Percentiles rank a stretch among this genome's conserved stretches.
Evolutionary conservation across 2,888 invertebrate genomes (phyloP).

Genomic region (Platypus cylindrus): DNA sequence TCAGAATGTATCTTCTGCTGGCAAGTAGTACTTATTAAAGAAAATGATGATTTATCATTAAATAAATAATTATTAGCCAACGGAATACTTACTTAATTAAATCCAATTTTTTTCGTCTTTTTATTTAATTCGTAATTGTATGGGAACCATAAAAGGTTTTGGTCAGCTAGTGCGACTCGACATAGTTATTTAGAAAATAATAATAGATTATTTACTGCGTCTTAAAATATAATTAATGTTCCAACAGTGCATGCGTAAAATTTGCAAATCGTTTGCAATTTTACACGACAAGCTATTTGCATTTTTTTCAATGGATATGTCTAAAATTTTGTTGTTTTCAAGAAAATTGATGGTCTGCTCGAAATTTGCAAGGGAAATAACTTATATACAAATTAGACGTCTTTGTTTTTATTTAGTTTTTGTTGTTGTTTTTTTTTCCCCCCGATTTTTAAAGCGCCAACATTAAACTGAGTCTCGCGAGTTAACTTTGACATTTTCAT

Average conservation of each 20-base stretch:
- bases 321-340: constrained; percentile 27
- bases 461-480: too few relatives aligned
- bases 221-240: constrained; percentile 28
- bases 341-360: constrained; percentile 23
- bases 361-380: constrained; percentile 29
- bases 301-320: constrained; percentile 29
- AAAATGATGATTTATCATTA: too few relatives aligned
- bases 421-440: background rate
- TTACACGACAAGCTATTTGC: constrained; percentile 28
- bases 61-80: too few relatives aligned
- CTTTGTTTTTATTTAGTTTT: constrained; percentile 7
- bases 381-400: constrained; percentile 18
- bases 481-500: too few relatives aligned
- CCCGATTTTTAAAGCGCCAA: background rate
- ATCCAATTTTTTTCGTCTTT: constrained; percentile 20
- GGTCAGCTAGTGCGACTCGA: constrained; percentile 23
- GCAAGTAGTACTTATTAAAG: too few relatives aligned
- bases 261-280: constrained; percentile 30
- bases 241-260: constrained; percentile 27
- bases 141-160: constrained; percentile 22
- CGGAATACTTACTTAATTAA: constrained; percentile 23
- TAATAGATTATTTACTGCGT: constrained; percentile 29
- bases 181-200: constrained; percentile 28
- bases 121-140: constrained; percentile 24
- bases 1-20: too few relatives aligned